Conservation (phyloP, 2,797 vertebrate species). For the Trachurus trachurus region DNA sequence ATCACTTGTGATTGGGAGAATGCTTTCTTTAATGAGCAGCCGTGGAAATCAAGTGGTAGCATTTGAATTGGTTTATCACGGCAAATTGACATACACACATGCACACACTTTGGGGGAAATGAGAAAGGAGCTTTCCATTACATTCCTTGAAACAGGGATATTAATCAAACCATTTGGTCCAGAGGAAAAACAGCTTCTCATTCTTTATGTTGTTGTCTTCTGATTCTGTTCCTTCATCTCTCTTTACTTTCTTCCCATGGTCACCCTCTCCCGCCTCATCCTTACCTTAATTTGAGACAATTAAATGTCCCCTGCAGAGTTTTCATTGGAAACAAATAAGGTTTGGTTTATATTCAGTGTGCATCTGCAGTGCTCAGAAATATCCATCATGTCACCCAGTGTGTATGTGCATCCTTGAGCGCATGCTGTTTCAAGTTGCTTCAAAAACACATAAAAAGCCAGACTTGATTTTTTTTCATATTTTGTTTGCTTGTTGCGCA, state of each 20-base stretch:
- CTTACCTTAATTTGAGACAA: not conserved
- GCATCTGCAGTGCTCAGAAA: not conserved
- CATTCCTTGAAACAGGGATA: not conserved
- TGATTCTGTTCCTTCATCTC: not conserved
- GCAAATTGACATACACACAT: not conserved
- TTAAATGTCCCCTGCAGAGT: not conserved
- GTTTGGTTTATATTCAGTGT: not conserved
- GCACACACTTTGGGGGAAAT: not conserved
- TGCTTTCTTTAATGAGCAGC: constrained; percentile 23
- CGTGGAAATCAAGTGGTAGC: constrained; percentile 3
- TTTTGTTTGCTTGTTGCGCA: too few species aligned
- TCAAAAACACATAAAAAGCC: not conserved
- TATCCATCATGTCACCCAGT: too few species aligned
- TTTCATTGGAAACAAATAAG: not conserved
- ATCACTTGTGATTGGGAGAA: constrained; percentile 14
- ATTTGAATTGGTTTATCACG: constrained; percentile 15
- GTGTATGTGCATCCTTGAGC: not conserved
- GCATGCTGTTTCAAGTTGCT: not conserved
- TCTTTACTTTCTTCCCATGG: not conserved
- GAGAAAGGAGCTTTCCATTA: constrained; percentile 2
- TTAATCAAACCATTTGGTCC: constrained; percentile 2
- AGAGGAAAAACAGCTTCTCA: not conserved
- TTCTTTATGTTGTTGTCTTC: not conserved
- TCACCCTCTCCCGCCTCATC: not conserved
- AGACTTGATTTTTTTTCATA: not conserved